A percentile compares a stretch with the other conserved stretches of the same genome.
Conservation (phyloP, 2,113 vertebrate species). For the Heterotilapia buettikoferi region DNA sequence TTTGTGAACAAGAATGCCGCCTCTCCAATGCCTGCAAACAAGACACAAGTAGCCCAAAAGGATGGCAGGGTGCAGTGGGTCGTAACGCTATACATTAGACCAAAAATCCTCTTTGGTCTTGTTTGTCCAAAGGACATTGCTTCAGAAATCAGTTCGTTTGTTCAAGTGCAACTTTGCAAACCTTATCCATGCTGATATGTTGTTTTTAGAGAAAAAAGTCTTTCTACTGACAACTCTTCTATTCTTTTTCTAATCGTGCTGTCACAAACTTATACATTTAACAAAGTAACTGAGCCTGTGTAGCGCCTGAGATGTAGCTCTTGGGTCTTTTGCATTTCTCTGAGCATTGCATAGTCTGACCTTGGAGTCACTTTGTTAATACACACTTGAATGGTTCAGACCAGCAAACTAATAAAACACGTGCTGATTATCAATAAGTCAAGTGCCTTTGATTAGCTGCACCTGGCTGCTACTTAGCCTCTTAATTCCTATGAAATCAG, state of each 20-base stretch:
- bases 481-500: too few relatives aligned
- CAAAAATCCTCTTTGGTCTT: neutral
- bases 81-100: neutral
- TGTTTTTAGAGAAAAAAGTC: neutral
- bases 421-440: neutral
- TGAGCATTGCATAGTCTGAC: neutral
- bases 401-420: neutral
- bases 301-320: neutral
- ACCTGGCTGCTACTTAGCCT: neutral
- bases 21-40: neutral
- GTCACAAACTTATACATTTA: neutral
- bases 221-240: neutral
- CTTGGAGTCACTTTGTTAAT: neutral
- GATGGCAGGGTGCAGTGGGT: neutral
- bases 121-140: neutral
- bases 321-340: neutral
- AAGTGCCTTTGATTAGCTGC: neutral
- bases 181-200: neutral
- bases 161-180: neutral
- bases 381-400: neutral
- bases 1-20: neutral
- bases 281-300: neutral
- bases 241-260: neutral
- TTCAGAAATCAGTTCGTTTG: neutral
- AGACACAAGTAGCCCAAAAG: neutral